Base-by-base conservation (phyloP, 2,113 vertebrate species). In the Saguinus midas region DNA sequence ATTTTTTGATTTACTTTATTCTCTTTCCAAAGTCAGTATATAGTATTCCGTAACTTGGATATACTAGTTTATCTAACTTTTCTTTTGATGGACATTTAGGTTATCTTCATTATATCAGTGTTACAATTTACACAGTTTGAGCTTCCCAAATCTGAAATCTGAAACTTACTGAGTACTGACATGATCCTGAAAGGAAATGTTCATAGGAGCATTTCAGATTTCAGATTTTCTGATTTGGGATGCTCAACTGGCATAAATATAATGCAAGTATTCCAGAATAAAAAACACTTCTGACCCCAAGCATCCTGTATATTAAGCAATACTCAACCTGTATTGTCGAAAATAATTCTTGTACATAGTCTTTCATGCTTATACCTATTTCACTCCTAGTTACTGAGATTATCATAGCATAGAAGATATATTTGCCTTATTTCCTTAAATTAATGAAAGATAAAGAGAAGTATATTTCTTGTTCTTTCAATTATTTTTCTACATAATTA, bases 391-490 rank as follows among this genome's bases (percentile, higher is more conserved):
- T 32, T 87, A 87, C 32, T 72, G 16, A n/a, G 45, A 83, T 87
- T 78, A 37, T 95, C 87, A 70, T 10, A 78, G 45, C 14, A 52
- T 92, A 35, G 16, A 78, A 61, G 58, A 68, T 80, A 96, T 29
- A 89, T 96, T 12, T 83, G 14, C 70, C 75, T 96, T 40, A 79
- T 85, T 50, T n/a, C 35, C 29, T 68, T 76, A 84, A 17, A 78
- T 35, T 91, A 87, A 48, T 90, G 79, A 84, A 86, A 58, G 45
- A 95, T 85, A 55, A 86, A 93, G n/a, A 79, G n/a, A 84, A 89
- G 50, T 95, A 16, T 57, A 57, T 96, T 79, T 88, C 52, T 87
- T 75, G 4, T 45, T 93, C 43, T 64, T 87, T 87, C 85, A 93
- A 5, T 35, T 91, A n/a, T 79, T 61, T n/a, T 79, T 55, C 29